Conservation (phyloP, 2,797 vertebrate genomes). For the Balearica regulorum region DNA sequence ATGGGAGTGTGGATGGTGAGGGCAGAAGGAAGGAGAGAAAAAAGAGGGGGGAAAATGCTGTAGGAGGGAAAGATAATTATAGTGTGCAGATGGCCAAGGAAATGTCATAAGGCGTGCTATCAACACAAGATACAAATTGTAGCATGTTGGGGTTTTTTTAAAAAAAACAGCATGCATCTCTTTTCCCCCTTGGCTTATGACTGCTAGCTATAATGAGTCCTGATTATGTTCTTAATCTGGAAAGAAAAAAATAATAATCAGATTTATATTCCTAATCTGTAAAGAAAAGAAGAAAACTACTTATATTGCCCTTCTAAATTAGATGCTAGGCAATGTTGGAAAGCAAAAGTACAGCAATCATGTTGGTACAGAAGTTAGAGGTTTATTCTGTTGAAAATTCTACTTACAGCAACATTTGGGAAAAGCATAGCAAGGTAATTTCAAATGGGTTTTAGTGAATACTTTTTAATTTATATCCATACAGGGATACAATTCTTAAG, state of each 20-base stretch:
- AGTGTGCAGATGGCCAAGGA: neutral
- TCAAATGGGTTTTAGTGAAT: neutral
- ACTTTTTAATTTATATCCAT: neutral
- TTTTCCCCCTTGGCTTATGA: neutral
- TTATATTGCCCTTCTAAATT: neutral
- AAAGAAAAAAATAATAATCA: neutral
- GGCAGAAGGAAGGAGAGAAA: neutral
- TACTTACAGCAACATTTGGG: neutral
- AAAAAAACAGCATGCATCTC: neutral
- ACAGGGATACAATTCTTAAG: neutral
- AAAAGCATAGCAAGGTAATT: neutral
- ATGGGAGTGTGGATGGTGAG: neutral
- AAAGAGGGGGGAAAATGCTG: neutral
- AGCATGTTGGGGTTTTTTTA: too few relatives aligned
- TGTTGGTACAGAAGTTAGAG: neutral
- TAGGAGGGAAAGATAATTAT: neutral
- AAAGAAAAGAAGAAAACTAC: neutral
- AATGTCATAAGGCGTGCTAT: neutral
- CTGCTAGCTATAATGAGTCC: neutral
- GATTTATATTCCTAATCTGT: neutral
- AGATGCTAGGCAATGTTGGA: neutral
- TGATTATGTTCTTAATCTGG: neutral
- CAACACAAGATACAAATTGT: neutral
- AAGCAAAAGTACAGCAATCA: neutral
- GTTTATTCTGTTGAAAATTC: neutral